Evolutionary conservation across 2,113 vertebrate genomes (phyloP).

Genomic region (Poicephalus meyeri): DNA sequence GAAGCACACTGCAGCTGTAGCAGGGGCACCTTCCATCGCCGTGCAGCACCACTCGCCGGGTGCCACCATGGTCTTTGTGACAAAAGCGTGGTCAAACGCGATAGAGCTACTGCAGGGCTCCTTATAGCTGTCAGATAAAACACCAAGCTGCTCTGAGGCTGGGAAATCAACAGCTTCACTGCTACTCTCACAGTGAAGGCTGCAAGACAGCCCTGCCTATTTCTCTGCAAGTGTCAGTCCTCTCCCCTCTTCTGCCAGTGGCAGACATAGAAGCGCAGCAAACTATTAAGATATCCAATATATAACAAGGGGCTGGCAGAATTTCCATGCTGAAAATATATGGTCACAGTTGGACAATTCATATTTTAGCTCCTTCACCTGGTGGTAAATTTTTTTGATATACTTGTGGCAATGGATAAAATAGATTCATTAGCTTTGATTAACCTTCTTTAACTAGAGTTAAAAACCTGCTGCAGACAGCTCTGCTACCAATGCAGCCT

Average conservation of each 20-base stretch:
- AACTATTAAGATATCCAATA: background rate
- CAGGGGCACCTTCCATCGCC: slow-evolving; percentile 1
- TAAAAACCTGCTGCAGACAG: slow-evolving; percentile 77
- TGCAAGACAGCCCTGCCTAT: background rate
- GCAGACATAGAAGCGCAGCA: background rate
- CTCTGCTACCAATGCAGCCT: slow-evolving; percentile 67
- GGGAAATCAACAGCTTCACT: slow-evolving; percentile 30
- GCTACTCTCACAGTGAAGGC: background rate
- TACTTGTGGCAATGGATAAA: slow-evolving; percentile 74
- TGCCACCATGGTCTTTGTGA: slow-evolving; percentile 16
- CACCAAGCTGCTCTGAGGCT: slow-evolving; percentile 31
- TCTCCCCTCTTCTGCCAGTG: background rate
- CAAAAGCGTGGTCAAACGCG: slow-evolving; percentile 2
- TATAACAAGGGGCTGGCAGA: slow-evolving; percentile 5
- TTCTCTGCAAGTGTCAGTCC: background rate
- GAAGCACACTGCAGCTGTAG: background rate
- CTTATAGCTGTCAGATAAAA: slow-evolving; percentile 4
- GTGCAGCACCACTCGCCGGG: background rate
- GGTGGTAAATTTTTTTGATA: slow-evolving; percentile 64
- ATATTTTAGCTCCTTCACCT: slow-evolving; percentile 65
- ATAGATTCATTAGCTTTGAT: slow-evolving; percentile 84
- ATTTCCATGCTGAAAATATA: slow-evolving; percentile 55
- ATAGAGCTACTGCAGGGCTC: slow-evolving; percentile 1
- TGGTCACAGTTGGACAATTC: slow-evolving; percentile 49
- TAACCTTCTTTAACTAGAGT: slow-evolving; percentile 82